Conservation (phyloP, 2,797 vertebrate species). For the Menidia menidia region DNA sequence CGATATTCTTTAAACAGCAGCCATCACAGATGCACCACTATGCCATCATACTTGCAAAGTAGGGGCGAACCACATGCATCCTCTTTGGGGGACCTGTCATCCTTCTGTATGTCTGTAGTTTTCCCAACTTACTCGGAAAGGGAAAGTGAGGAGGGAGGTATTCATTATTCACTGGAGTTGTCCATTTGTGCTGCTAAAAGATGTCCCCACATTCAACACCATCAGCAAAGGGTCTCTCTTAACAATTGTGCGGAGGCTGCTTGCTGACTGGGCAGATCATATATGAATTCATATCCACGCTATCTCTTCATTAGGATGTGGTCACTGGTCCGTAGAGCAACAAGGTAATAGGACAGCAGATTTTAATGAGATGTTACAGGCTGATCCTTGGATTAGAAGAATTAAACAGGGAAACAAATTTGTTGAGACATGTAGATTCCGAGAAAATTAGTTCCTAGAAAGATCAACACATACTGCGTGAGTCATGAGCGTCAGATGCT, state of each 20-base stretch:
- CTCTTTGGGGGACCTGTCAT: too few relatives aligned
- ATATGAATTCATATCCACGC: constrained; percentile 2
- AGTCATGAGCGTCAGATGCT: constrained; percentile 25
- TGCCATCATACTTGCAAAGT: too few relatives aligned
- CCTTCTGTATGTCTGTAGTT: too few relatives aligned
- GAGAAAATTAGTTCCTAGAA: constrained; percentile 14
- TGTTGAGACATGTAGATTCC: constrained; percentile 1
- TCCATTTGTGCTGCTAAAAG: too few relatives aligned
- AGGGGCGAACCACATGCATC: too few relatives aligned
- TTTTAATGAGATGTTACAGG: constrained; percentile 6
- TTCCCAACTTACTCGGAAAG: too few relatives aligned
- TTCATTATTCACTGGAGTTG: too few relatives aligned
- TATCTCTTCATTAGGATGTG: neutral
- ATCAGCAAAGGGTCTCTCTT: neutral
- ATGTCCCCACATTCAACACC: neutral
- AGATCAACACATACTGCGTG: constrained; percentile 14
- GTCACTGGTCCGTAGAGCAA: neutral
- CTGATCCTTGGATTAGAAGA: constrained; percentile 10
- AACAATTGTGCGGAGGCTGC: neutral
- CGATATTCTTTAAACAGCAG: too few relatives aligned
- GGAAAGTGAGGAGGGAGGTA: too few relatives aligned
- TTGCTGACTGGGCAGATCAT: constrained; percentile 7
- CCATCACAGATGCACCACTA: too few relatives aligned
- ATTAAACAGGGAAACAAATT: constrained; percentile 19
- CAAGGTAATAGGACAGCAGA: neutral